Conservation (phyloP, 1,140 invertebrate species). For the Probaryconus sp. region DNA sequence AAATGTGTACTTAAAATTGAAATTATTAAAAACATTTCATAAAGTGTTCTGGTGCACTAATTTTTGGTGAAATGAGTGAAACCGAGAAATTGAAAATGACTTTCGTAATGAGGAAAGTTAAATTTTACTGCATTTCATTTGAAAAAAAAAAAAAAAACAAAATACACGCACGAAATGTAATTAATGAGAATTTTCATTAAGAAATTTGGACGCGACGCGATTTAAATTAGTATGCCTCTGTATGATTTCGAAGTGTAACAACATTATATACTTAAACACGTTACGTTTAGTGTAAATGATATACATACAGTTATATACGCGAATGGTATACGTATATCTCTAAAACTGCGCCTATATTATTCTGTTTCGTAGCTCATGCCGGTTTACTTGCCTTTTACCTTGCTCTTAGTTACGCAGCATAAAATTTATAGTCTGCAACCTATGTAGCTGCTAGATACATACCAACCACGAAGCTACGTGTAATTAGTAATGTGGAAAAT, state of each 20-base stretch:
- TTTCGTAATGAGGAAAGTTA: too few species aligned
- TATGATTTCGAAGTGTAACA: conserved; percentile 28
- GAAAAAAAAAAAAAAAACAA: too few species aligned
- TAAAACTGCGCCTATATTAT: conserved; percentile 56
- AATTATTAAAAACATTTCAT: too few species aligned
- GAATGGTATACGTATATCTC: conserved; percentile 34
- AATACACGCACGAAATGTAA: too few species aligned
- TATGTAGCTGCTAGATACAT: conserved; percentile 53
- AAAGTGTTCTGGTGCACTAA: too few species aligned
- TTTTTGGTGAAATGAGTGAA: too few species aligned
- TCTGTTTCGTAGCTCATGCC: conserved; percentile 54
- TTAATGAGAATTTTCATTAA: too few species aligned
- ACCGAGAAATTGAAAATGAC: too few species aligned
- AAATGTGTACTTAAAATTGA: too few species aligned
- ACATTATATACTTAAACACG: conserved; percentile 21
- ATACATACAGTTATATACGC: conserved; percentile 22
- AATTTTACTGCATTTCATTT: too few species aligned
- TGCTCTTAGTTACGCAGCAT: conserved; percentile 46
- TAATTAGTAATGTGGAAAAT: conserved; percentile 61
- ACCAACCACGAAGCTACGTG: conserved; percentile 48
- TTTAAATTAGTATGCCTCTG: conserved; percentile 24
- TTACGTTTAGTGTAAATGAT: conserved; percentile 29
- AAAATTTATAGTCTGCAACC: conserved; percentile 56
- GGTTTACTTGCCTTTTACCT: conserved; percentile 54
- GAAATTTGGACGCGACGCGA: too few species aligned